Evolutionary conservation across 2,113 vertebrate genomes (phyloP).

Genomic region (Jacana jacana): DNA sequence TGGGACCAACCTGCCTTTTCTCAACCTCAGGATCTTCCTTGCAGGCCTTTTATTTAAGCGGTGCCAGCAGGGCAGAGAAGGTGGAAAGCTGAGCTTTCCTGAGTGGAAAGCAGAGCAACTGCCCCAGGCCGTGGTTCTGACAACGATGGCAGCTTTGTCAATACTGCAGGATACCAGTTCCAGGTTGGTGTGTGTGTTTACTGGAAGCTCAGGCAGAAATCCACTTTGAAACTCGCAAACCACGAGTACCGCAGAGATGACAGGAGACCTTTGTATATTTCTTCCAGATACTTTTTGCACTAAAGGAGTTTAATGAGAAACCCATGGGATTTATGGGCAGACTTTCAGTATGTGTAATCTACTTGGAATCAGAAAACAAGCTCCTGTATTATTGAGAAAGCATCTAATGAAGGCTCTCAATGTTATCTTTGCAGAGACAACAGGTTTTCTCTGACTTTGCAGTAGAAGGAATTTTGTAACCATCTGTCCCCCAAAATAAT

Average conservation of each 20-base stretch:
- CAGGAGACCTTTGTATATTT: neutral
- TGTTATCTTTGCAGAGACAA: neutral
- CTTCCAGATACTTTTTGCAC: slow-evolving; percentile 54
- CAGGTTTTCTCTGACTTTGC: neutral
- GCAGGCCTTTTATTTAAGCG: neutral
- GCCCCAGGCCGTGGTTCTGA: accelerated
- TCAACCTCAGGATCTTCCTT: neutral
- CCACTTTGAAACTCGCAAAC: neutral
- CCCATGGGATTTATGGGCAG: neutral
- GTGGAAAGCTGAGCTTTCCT: neutral
- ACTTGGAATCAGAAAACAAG: neutral
- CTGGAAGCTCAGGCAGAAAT: neutral
- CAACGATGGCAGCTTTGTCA: neutral
- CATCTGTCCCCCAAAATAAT: neutral
- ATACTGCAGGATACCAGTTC: neutral
- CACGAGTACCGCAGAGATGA: neutral
- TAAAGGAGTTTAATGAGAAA: neutral
- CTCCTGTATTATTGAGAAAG: neutral
- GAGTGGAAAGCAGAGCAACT: neutral
- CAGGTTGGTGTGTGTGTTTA: neutral
- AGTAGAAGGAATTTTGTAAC: neutral
- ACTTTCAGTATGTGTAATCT: neutral
- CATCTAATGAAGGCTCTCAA: neutral
- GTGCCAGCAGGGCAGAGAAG: neutral
- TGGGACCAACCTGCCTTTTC: neutral